Base-by-base conservation (phyloP, 2,113 vertebrate genomes). In the Haplochromis burtoni region DNA sequence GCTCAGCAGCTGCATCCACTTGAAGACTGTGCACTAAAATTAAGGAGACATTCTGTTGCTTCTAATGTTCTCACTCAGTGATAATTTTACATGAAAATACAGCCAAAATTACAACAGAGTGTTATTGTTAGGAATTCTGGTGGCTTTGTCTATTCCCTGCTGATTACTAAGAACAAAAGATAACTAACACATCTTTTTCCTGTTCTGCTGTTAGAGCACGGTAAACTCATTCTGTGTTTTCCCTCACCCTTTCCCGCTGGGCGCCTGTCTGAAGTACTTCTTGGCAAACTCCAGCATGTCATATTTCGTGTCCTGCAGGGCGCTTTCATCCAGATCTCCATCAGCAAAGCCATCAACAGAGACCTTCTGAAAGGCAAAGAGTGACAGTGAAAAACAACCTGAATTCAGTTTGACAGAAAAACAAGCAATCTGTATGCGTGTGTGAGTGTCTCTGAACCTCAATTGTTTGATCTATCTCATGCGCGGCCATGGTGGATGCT, bases 251-350 rank as follows among this genome's bases (percentile, higher is more conserved):
- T 92, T 95, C 73, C 92, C 91, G 2, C 79, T 95, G 59, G 89
- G 92, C 1, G 95, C 95, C 4, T 95, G 96, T 38, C 98, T 97
- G 95, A 98, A 99, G 93, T 98, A 98, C 90, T 95, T 97, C 96
- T 95, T 97, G 90, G 98, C 98, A 29, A 99, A 99, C 87, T 97
- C 97, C 54, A 97, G 21, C 97, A 99, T 97, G 88, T 97, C 96
- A 71, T 96, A 97, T 3, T 93, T 94, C 45, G 91, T 95, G 13
- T 94, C 91, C 54, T 91, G 94, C 86, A 96, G 85, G 38, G 87
- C n/a, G 7, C 76, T 24, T 2, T 91, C 96, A 53, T 87, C 87
- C 19, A 95, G 81, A 12, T 86, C 95, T 83, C 94, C 85, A 0
- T 90, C 49, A 2, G 87, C 78, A 1, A 68, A 91, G 12, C 83